Evolutionary conservation across 2,113 vertebrate species (phyloP).

Genomic region (Rhipidura dahli): DNA sequence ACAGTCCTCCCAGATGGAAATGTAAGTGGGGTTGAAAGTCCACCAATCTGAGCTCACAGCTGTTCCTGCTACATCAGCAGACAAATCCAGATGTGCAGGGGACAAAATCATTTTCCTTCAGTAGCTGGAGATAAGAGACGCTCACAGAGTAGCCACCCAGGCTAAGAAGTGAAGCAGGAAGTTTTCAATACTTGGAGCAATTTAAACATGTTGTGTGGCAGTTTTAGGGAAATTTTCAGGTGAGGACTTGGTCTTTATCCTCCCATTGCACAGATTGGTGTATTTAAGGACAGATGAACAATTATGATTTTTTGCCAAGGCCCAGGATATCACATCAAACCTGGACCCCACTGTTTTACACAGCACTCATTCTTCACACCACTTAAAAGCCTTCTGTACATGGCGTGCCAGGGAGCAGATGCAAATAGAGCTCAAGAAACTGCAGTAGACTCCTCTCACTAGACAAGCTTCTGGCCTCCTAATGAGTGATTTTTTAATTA

Average conservation of each 20-base stretch:
- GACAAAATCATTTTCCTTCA: neutral
- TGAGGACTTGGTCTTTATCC: neutral
- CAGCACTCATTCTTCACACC: neutral
- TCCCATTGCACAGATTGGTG: neutral
- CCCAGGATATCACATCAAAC: neutral
- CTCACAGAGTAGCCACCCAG: neutral
- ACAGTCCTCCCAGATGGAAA: neutral
- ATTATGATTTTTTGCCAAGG: neutral
- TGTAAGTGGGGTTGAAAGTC: neutral
- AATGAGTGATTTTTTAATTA: constrained; percentile 11
- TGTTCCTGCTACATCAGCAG: neutral
- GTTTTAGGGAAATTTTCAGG: neutral
- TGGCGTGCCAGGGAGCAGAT: neutral
- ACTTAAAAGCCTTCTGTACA: neutral
- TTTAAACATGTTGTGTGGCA: rapidly evolving
- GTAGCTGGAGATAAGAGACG: neutral
- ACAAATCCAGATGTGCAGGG: neutral
- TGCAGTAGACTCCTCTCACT: neutral
- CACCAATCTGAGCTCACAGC: neutral
- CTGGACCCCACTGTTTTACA: neutral
- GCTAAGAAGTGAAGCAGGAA: neutral
- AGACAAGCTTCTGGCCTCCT: neutral
- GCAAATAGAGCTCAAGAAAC: neutral
- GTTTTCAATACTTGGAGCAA: neutral
- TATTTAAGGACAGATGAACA: neutral